A percentile compares a stretch with the other conserved stretches of the same genome.
These are phyloP conservation scores for Argyresthia goedartella DNA, from an alignment of 2,888 invertebrate species.

Conservation along the genomic window DNA sequence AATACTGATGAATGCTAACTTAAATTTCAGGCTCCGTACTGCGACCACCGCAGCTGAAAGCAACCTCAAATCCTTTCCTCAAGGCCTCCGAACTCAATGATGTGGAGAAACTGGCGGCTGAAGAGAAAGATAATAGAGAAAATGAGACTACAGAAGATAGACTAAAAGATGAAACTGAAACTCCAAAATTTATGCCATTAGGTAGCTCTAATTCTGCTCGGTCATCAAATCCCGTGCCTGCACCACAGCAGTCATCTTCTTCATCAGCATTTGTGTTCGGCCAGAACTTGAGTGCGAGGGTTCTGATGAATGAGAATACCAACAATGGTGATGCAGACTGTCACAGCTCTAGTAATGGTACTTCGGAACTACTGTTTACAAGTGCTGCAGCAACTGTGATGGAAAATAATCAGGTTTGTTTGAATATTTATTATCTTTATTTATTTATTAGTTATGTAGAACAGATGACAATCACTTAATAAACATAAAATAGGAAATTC, in stretches of 20 bases:
- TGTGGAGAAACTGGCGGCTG: constrained; percentile 1
- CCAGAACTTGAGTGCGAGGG: constrained; percentile 90
- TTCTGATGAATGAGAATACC: constrained; percentile 73
- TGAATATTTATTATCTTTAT: constrained; percentile 4
- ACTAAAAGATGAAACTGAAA: constrained; percentile 31
- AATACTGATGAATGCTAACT: too few relatives aligned
- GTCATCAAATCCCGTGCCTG: constrained; percentile 64
- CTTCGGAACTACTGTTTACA: constrained; percentile 79
- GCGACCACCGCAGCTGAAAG: constrained; percentile 55
- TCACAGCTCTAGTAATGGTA: constrained; percentile 67
- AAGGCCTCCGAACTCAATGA: constrained; percentile 26
- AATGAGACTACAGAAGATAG: constrained; percentile 29
- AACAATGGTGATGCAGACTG: constrained; percentile 56
- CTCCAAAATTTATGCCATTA: constrained; percentile 61
- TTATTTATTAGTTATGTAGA: too few relatives aligned
- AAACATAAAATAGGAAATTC: too few relatives aligned
- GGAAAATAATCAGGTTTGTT: constrained; percentile 49
- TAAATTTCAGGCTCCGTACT: constrained; percentile 45
- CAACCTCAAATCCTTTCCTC: constrained; percentile 46
- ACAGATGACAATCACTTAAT: too few relatives aligned
- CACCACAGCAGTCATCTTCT: constrained; percentile 45
- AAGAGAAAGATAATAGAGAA: not conserved
- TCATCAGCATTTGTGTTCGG: constrained; percentile 88
- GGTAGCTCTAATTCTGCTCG: constrained; percentile 43
- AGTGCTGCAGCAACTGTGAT: constrained; percentile 74